Percentiles rank a stretch among this genome's conserved stretches.
Conservation (phyloP, 1,140 invertebrate species). For the Heliothis virescens region DNA sequence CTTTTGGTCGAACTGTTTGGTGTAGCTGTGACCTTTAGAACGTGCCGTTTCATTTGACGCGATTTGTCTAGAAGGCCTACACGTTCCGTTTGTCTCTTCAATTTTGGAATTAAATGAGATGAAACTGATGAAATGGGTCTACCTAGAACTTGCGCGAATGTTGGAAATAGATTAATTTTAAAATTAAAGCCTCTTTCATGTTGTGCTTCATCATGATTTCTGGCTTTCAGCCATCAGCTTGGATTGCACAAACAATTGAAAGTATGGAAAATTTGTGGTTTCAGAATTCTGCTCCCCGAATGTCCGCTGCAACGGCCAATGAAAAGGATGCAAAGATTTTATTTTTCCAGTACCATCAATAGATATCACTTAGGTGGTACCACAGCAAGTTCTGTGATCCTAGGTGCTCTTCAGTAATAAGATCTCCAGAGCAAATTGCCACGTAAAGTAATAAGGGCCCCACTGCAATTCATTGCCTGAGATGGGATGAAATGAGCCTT, state of each 20-base stretch:
- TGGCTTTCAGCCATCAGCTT: too few species aligned
- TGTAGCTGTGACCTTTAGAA: background rate
- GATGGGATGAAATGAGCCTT: constrained; percentile 17
- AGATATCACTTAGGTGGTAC: too few species aligned
- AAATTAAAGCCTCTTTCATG: too few species aligned
- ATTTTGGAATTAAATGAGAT: background rate
- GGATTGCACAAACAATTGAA: too few species aligned
- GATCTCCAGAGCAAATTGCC: constrained; percentile 30
- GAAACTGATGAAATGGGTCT: background rate
- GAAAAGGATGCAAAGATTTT: too few species aligned
- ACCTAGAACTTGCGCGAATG: background rate
- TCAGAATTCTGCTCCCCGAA: too few species aligned
- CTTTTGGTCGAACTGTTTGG: background rate
- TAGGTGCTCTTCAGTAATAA: constrained; percentile 38
- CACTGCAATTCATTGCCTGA: constrained; percentile 14
- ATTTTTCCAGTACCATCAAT: too few species aligned
- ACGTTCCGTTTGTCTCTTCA: background rate
- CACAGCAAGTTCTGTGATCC: background rate
- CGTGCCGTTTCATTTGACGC: background rate
- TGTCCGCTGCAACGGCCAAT: too few species aligned
- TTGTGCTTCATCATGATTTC: too few species aligned
- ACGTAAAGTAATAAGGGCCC: constrained; percentile 15
- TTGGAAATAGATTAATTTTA: too few species aligned
- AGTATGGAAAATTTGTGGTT: too few species aligned
- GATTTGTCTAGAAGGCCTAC: constrained; percentile 10